These are phyloP conservation scores for Pantherophis guttatus DNA, from an alignment of 2,113 vertebrate species.

Conservation along the genomic window DNA sequence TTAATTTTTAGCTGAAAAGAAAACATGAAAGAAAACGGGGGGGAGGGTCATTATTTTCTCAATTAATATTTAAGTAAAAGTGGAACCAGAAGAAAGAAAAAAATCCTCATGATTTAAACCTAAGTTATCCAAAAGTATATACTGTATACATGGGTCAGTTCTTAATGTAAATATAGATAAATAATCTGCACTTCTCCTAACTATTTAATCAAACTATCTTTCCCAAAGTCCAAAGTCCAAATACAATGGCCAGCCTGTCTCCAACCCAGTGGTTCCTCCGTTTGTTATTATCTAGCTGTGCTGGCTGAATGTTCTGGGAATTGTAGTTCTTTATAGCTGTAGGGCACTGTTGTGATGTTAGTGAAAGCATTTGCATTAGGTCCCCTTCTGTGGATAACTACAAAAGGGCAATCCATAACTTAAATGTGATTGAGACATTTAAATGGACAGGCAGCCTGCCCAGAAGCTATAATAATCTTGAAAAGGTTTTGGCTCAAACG, in stretches of 20 bases:
- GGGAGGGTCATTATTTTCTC: neutral
- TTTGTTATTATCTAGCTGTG: neutral
- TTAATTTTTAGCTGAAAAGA: neutral
- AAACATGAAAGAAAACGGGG: too few species aligned
- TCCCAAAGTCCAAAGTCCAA: neutral
- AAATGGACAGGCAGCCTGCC: slow-evolving; percentile 66
- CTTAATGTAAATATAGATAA: neutral
- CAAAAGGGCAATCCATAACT: slow-evolving; percentile 64
- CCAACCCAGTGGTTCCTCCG: neutral
- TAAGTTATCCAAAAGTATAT: neutral
- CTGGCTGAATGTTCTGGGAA: neutral
- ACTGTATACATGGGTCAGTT: neutral
- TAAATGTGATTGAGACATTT: slow-evolving; percentile 63
- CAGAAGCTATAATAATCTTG: slow-evolving; percentile 66
- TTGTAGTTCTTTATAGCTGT: neutral
- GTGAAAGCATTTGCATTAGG: slow-evolving; percentile 53
- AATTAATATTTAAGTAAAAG: neutral
- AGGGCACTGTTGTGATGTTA: neutral
- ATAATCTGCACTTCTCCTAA: neutral
- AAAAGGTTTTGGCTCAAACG: slow-evolving; percentile 64
- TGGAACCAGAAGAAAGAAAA: neutral
- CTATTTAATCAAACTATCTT: neutral
- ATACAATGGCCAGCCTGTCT: neutral
- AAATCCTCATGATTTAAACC: neutral
- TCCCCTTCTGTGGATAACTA: slow-evolving; percentile 55